Conservation (phyloP, 2,888 invertebrate species). For the Thymelicus sylvestris region DNA sequence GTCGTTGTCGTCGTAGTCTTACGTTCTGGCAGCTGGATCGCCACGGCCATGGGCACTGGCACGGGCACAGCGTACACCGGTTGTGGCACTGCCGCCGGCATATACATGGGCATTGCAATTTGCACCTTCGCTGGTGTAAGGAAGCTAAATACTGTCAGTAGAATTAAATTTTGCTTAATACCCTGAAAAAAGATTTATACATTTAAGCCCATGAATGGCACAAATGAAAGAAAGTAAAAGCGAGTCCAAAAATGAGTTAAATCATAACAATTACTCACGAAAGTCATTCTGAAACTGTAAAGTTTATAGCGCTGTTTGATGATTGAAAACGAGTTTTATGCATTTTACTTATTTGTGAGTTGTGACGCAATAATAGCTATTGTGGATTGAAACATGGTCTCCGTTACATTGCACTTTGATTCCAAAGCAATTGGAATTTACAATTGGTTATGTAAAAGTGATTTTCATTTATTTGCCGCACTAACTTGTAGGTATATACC, state of each 20-base stretch:
- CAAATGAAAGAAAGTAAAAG: too few relatives aligned
- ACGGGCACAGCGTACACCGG: slow-evolving; percentile 42
- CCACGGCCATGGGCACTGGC: slow-evolving; percentile 38
- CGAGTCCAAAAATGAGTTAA: too few relatives aligned
- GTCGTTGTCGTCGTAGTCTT: slow-evolving; percentile 41
- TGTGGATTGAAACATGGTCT: slow-evolving; percentile 39
- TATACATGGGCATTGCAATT: slow-evolving; percentile 40
- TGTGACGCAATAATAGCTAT: slow-evolving; percentile 47
- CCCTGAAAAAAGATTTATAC: slow-evolving; percentile 40
- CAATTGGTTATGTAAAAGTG: neutral
- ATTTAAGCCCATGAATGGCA: neutral
- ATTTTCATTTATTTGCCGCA: neutral
- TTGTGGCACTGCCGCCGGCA: slow-evolving; percentile 38
- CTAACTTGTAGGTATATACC: neutral
- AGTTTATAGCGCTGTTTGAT: slow-evolving; percentile 45
- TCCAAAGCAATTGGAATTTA: neutral
- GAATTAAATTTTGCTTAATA: slow-evolving; percentile 44
- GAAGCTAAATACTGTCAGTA: slow-evolving; percentile 40
- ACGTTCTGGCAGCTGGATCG: slow-evolving; percentile 16
- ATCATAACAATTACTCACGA: slow-evolving; percentile 48
- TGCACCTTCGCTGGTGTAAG: slow-evolving; percentile 37
- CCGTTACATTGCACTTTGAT: neutral
- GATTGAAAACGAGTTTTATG: slow-evolving; percentile 52
- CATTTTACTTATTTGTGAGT: slow-evolving; percentile 48
- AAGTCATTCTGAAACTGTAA: slow-evolving; percentile 49